Base-by-base conservation (phyloP, 2,888 invertebrate species). In the Antheraea assamensis region DNA sequence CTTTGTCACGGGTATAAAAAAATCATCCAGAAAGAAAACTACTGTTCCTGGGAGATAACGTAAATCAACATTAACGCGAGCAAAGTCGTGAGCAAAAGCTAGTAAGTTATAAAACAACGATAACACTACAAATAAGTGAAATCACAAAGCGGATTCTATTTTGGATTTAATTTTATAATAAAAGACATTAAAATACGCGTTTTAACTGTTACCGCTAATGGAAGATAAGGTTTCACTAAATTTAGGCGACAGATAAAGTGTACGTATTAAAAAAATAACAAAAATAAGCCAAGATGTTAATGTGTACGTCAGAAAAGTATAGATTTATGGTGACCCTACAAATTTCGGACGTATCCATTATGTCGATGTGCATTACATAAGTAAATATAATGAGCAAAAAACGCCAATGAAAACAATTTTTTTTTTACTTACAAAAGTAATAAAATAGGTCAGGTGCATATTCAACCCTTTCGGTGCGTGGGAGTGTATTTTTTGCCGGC, bases 361-460 rank as follows among this genome's bases (percentile, higher is more conserved):
- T 80, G 81, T 82, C 85, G 83, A 84, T 84, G 87, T 85, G 83
- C 83, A 83, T 76, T 79, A 84, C 87, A 87, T 30, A 64, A 27
- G 87, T 85, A 82, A 85, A 85, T 88, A 90, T 90, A 90, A 89
- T 88, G 87, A 88, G 90, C 90, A 92, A 93, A 94, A 94, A 93
- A 90, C 81, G 82, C 84, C 83, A 87, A 86, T 90, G 89, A 93
- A 92, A 92, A 90, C 87, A 87, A n/a, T 78, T 82, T 82, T 85
- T 85, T 85, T 86, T 89, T 87, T 88, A 85, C 82, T 84, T 80
- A 79, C 79, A 80, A 73, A 68, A 68, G 58, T 88, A 86, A 83
- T 89, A 93, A 94, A 94, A 91, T 94, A 93, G 94, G 94, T 94
- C 94, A 94, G 94, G 94, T 94, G 94, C 89, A 92, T 87, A 86